Conservation (phyloP, 2,113 vertebrate genomes). For the Sorex fumeus region DNA sequence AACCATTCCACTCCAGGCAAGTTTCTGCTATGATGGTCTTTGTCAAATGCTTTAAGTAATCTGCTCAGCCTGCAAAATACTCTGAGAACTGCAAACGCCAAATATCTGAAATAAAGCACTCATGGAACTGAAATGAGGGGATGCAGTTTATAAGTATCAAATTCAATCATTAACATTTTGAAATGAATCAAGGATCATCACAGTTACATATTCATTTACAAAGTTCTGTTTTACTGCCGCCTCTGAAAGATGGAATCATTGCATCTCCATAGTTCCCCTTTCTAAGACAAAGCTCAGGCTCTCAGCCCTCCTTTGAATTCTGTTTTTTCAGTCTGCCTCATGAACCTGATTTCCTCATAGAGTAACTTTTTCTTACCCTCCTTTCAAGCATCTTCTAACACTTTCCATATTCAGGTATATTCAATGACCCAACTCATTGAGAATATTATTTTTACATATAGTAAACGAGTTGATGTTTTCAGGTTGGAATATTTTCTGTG, state of each 20-base stretch:
- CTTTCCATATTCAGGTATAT: neutral
- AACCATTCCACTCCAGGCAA: neutral
- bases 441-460: slow-evolving; percentile 21
- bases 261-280: neutral
- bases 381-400: neutral
- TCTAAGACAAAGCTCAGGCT: neutral
- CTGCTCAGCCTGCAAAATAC: neutral
- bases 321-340: neutral
- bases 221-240: neutral
- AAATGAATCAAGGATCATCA: neutral
- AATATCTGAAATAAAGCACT: neutral
- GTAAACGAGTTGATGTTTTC: slow-evolving; percentile 31
- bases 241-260: neutral
- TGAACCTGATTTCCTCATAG: neutral
- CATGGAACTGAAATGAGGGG: neutral
- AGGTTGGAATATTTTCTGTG: neutral
- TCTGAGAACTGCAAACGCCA: neutral
- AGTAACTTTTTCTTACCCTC: neutral
- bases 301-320: neutral
- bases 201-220: neutral
- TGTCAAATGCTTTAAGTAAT: neutral
- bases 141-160: neutral
- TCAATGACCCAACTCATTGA: slow-evolving; percentile 17
- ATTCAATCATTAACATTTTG: neutral
- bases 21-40: neutral